Base-by-base conservation (phyloP, 2,888 invertebrate genomes). In the Xiphydria camelus region DNA sequence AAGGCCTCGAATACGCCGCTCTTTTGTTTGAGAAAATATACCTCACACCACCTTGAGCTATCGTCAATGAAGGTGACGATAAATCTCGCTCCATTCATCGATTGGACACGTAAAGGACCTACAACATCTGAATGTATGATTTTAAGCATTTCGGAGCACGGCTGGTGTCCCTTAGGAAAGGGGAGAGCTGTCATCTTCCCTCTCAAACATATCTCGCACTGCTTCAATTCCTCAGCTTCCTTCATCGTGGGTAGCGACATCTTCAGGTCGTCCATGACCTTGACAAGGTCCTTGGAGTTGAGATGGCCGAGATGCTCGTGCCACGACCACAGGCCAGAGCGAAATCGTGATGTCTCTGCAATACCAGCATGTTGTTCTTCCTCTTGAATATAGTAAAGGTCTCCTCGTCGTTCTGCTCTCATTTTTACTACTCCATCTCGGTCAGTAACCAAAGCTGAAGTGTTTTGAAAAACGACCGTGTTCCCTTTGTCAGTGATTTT, bases 11-110 rank as follows among this genome's bases (percentile, higher is more conserved):
- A 6, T 1, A 43, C 40, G 2, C 34, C 42, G 10, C 15, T 40
- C 18, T 52, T 48, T 3, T 26, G 21, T n/a, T 34, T 37, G 15
- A 49, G 22, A n/a, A 50, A 41, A 10, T 47, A 45, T n/a, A 51
- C 33, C 17, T 55, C 45, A n/a, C 49, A 51, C 49, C 54, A 61
- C 6, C 57, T 3, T 4, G 46, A 21, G 4, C 18, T 10, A 6
- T 46, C 36, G 9, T 46, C 41, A 4, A 46, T 17, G 14, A 46
- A 41, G 3, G 29, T 31, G 2, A 46, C 41, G 20, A 41, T 41
- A 23, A 25, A 41, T 7, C 25, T 29, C 2, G 41, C 41, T 17
- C 36, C 23, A 5, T 29, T 35, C 2, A 15, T 38, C 15, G 45
- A 45, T 7, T 29, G 10, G 14, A n/a, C 18, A 10, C 45, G 22